Percentiles rank a stretch among this genome's conserved stretches.
Conservation (phyloP, 2,888 invertebrate species). For the Pachymerium ferrugineum region DNA sequence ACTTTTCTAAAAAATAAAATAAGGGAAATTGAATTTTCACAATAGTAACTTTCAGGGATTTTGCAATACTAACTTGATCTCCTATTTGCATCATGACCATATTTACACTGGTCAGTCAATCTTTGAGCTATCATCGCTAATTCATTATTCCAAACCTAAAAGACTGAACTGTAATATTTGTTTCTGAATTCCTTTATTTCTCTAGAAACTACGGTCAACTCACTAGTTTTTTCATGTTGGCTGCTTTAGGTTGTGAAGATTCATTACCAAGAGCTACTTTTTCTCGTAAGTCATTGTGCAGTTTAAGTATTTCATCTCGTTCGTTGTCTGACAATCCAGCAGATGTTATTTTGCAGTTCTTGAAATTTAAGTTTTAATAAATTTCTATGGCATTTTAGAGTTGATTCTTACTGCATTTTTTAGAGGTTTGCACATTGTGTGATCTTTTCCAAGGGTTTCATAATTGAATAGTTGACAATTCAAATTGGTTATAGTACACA, state of each 20-base stretch:
- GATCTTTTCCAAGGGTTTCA: too few species aligned
- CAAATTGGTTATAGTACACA: too few species aligned
- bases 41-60: too few species aligned
- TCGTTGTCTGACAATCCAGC: neutral
- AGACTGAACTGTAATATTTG: too few species aligned
- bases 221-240: slow-evolving; percentile 16
- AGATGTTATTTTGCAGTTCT: neutral
- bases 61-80: neutral
- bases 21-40: too few species aligned
- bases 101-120: neutral
- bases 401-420: too few species aligned
- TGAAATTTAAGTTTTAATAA: neutral
- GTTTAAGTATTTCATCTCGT: neutral
- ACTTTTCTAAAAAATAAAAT: too few species aligned
- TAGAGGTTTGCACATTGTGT: too few species aligned
- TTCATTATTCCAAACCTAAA: neutral
- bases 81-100: neutral
- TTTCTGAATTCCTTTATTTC: too few species aligned
- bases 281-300: neutral
- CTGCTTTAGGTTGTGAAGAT: neutral
- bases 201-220: neutral
- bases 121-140: neutral
- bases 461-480: too few species aligned
- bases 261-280: neutral
- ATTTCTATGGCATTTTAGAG: neutral